Evolutionary conservation across 2,888 invertebrate species (phyloP), one percentile per base, ranked within the genome.

Genomic region (Lycophotia porphyrea): DNA sequence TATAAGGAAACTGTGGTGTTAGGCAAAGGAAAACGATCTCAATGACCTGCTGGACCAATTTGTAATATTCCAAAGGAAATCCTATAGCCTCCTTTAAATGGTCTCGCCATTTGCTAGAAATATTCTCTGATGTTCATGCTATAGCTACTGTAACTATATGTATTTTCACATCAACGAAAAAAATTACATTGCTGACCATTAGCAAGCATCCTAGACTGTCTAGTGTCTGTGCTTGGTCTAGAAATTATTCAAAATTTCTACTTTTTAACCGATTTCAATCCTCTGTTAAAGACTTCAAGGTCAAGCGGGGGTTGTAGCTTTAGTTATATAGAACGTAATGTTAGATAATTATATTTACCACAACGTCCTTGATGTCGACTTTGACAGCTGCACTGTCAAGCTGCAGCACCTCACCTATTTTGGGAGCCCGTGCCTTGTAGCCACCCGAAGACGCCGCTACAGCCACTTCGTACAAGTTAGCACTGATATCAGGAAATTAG

Each of bases 381-480:
- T 70, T 34, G 24, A 76, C 24, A 2, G 34, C 58, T n/a, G 64
- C 60, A 36, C 84, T 76, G 21, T 76, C 55, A 8, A 83, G 1
- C 21, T 82, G 83, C 24, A 82, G 11, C 24, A 80, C 80, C 31
- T 73, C 60, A 18, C 76, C 83, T 47, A 42, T 21, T 9, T 8
- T 11, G 0, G 70, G 67, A 15, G 47, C 21, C 15, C 39, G 31
- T 1, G 5, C 5, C 34, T 21, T 34, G 27, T n/a, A 34, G 24
- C 76, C 63, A 0, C 80, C 82, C 21, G 67, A 9, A 15, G 72
- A n/a, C 5, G 68, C 36, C n/a, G 15, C 24, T 24, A 82, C 36
- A 5, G 9, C 31, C 72, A 82, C 24, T 13, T 80, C 72, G 24
- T 15, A 65, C 31, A 82, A 27, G 36, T 71, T 36, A 8, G 7